Evolutionary conservation across 1,140 invertebrate genomes (phyloP).

Genomic region (Leptoteleia sp.): DNA sequence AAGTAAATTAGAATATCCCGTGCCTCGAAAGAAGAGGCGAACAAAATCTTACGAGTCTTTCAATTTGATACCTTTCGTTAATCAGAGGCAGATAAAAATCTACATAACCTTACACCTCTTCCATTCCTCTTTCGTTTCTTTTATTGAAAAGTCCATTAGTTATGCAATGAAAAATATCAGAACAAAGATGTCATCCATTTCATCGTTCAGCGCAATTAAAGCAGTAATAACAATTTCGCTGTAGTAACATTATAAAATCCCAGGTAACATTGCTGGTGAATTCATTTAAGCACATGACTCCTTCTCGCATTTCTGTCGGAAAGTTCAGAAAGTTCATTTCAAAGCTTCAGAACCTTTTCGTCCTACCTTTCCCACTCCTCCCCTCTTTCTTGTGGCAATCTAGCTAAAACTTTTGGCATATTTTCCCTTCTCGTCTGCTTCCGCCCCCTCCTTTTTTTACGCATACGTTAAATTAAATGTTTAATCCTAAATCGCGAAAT

Average conservation of each 20-base stretch:
- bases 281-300: constrained; percentile 46
- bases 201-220: constrained; percentile 14
- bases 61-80: too few species aligned
- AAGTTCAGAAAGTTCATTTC: constrained; percentile 47
- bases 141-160: too few species aligned
- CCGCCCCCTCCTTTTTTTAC: constrained; percentile 9
- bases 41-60: too few species aligned
- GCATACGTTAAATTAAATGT: constrained; percentile 22
- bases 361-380: too few species aligned
- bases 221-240: constrained; percentile 29
- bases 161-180: neutral
- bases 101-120: too few species aligned
- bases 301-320: constrained; percentile 27
- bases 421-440: neutral
- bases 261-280: constrained; percentile 30
- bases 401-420: constrained; percentile 40
- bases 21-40: too few species aligned
- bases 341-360: constrained; percentile 20
- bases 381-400: constrained; percentile 6
- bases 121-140: too few species aligned
- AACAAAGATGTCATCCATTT: constrained; percentile 17
- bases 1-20: too few species aligned
- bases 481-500: constrained; percentile 27
- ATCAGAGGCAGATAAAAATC: too few species aligned
- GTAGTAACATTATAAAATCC: constrained; percentile 35